A percentile compares a stretch with the other conserved stretches of the same genome.
Conservation (phyloP, 2,888 invertebrate species). For the Zelleria hepariella region DNA sequence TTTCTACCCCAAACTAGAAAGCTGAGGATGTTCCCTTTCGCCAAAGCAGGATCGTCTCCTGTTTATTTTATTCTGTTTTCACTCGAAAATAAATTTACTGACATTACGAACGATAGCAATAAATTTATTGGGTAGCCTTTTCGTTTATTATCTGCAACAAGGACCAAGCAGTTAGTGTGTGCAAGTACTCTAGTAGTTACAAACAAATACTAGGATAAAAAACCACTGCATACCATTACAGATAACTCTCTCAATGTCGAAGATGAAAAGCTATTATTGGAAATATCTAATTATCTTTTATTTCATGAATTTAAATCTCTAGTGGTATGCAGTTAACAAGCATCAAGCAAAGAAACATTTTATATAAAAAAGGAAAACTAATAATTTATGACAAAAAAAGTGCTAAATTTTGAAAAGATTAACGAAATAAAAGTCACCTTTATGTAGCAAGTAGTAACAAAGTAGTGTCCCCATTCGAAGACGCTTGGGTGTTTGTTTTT, state of each 20-base stretch:
- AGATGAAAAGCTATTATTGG: background rate
- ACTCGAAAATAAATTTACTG: constrained; percentile 24
- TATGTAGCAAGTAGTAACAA: background rate
- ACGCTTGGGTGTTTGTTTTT: background rate
- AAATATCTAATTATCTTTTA: background rate
- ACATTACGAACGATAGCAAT: constrained; percentile 9
- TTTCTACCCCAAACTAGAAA: background rate
- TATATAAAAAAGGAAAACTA: background rate
- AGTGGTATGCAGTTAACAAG: background rate
- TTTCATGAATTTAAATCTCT: background rate
- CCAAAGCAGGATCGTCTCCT: background rate
- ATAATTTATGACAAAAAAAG: background rate
- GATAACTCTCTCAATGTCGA: background rate
- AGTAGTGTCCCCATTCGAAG: background rate
- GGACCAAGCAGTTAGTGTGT: constrained; percentile 12
- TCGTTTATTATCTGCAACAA: constrained; percentile 11
- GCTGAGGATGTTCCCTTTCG: background rate
- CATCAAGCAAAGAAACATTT: background rate
- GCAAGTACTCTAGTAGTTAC: constrained; percentile 14
- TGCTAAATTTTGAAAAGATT: background rate
- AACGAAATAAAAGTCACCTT: background rate
- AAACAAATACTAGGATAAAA: constrained; percentile 13
- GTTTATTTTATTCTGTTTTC: background rate
- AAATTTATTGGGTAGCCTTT: constrained; percentile 10
- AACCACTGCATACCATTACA: background rate